Conservation (phyloP, 2,888 invertebrate species). For the Danaus chrysippus region DNA sequence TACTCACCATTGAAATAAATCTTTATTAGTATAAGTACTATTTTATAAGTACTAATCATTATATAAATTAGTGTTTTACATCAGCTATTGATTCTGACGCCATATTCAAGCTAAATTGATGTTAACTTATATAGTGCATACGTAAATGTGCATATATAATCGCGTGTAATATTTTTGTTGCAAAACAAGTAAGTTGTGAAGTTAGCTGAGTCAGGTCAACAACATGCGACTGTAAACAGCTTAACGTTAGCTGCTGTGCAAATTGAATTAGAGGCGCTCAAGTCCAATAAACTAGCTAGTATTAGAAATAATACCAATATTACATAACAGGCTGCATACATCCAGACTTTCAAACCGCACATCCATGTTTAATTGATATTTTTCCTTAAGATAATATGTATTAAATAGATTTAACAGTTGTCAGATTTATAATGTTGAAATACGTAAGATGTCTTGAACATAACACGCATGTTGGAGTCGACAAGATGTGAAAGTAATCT, state of each 20-base stretch:
- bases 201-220: constrained; percentile 47
- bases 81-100: too few species aligned
- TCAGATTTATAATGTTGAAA: too few species aligned
- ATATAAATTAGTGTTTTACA: too few species aligned
- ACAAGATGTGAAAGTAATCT: too few species aligned
- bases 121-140: background rate
- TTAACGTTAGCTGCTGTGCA: constrained; percentile 44
- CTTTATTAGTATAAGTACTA: too few species aligned
- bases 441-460: too few species aligned
- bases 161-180: constrained; percentile 10
- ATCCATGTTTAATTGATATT: background rate
- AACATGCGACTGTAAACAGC: constrained; percentile 48
- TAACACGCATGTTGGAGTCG: too few species aligned
- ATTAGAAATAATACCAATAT: constrained; percentile 46
- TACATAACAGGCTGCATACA: constrained; percentile 40
- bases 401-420: too few species aligned
- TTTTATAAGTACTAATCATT: too few species aligned
- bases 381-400: background rate
- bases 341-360: background rate
- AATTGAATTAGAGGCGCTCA: constrained; percentile 61
- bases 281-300: constrained; percentile 45
- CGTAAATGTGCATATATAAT: background rate
- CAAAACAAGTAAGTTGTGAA: constrained; percentile 17
- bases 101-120: background rate
- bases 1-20: too few species aligned